phyloP scores from a whole-genome alignment of 2,113 vertebrate species.

The Cryptomyrus ogoouensis region DNA sequence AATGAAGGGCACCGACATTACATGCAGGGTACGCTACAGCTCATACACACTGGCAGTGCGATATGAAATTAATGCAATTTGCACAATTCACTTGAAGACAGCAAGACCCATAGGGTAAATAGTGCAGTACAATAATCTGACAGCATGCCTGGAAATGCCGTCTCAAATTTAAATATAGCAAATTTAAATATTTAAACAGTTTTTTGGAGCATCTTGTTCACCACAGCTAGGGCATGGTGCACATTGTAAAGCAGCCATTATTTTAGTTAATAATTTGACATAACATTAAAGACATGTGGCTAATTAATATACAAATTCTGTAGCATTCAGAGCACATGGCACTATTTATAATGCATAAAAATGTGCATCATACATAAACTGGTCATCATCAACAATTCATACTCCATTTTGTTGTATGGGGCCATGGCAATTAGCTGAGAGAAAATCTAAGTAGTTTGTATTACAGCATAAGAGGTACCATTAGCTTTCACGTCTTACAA shows the following conservation, averaged over 20 bases:
- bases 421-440: background rate
- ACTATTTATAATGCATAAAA: background rate
- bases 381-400: background rate
- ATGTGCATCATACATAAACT: background rate
- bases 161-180: constrained; percentile 1
- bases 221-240: background rate
- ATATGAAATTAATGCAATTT: constrained; percentile 1
- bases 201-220: background rate
- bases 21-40: background rate
- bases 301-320: background rate
- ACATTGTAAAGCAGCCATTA: background rate
- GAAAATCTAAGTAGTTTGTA: background rate
- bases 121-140: background rate
- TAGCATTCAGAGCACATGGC: background rate
- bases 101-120: background rate
- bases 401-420: background rate
- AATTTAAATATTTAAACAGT: constrained; percentile 6
- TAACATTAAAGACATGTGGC: background rate
- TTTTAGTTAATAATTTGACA: background rate
- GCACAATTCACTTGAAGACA: background rate
- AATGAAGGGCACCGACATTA: background rate
- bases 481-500: background rate
- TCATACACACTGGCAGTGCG: background rate
- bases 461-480: background rate
- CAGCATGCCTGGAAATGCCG: background rate